phyloP scores from a whole-genome alignment of 2,888 invertebrate genomes.

The Linnaemya tessellans region DNA sequence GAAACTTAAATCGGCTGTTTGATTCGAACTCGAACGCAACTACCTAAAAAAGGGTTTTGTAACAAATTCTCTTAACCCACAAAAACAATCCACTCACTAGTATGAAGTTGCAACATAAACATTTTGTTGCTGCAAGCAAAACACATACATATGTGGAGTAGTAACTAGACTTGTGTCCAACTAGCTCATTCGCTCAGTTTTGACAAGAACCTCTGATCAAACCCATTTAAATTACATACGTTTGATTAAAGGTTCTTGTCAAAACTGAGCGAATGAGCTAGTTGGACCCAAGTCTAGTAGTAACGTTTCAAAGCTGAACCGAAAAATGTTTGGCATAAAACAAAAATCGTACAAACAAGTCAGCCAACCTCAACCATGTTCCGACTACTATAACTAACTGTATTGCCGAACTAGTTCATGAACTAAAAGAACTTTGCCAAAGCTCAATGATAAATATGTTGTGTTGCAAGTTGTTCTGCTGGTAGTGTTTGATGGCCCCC shows the following conservation, averaged over 20 bases:
- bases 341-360: background rate
- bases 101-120: constrained; percentile 49
- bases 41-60: too few species aligned
- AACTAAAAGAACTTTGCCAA: constrained; percentile 1
- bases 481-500: constrained; percentile 1
- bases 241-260: too few species aligned
- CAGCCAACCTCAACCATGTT: background rate
- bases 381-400: background rate
- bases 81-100: background rate
- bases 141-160: background rate
- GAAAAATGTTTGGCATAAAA: too few species aligned
- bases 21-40: too few species aligned
- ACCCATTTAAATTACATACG: too few species aligned
- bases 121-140: constrained; percentile 9
- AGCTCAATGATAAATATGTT: constrained; percentile 25
- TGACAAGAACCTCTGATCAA: too few species aligned
- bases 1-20: too few species aligned
- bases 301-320: too few species aligned
- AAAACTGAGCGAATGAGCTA: too few species aligned
- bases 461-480: constrained; percentile 13
- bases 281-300: too few species aligned
- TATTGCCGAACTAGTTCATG: background rate
- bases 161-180: too few species aligned
- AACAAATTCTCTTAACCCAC: constrained; percentile 24
- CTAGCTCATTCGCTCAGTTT: too few species aligned